phyloP scores from a whole-genome alignment of 1,140 invertebrate genomes.

The Fopius arisanus region DNA sequence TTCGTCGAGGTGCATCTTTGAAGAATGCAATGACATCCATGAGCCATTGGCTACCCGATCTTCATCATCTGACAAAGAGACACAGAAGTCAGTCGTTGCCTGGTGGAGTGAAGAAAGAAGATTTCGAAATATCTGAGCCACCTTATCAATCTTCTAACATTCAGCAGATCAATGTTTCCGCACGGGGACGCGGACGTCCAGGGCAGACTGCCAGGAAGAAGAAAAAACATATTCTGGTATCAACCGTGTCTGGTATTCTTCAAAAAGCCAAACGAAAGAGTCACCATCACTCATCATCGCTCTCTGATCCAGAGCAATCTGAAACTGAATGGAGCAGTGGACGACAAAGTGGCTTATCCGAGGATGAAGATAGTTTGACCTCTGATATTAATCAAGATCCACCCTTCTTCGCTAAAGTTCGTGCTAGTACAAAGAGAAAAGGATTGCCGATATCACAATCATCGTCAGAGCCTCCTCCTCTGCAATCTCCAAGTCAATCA shows the following conservation, averaged over 20 bases:
- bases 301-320: conserved; percentile 81
- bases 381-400: conserved; percentile 71
- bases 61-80: conserved; percentile 80
- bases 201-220: conserved; percentile 67
- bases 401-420: conserved; percentile 72
- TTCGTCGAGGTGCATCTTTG: conserved; percentile 73
- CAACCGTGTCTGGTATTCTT: conserved; percentile 80
- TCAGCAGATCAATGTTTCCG: conserved; percentile 28
- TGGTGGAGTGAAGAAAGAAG: conserved; percentile 71
- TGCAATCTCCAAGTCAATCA: conserved; percentile 33
- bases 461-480: not conserved
- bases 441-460: conserved; percentile 45
- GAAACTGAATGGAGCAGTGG: conserved; percentile 78
- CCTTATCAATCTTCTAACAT: conserved; percentile 39
- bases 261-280: conserved; percentile 79
- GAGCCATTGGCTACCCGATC: conserved; percentile 81
- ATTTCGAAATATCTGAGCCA: conserved; percentile 66
- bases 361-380: conserved; percentile 77
- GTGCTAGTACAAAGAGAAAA: conserved; percentile 64
- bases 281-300: conserved; percentile 66
- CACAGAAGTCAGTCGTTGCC: conserved; percentile 83
- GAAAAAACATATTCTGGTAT: conserved; percentile 80
- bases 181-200: conserved; percentile 46
- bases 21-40: conserved; percentile 84
- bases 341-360: conserved; percentile 72